Evolutionary conservation across 2,888 invertebrate species (phyloP), one percentile per base, ranked within the genome.

Genomic region (Malacosoma neustria): DNA sequence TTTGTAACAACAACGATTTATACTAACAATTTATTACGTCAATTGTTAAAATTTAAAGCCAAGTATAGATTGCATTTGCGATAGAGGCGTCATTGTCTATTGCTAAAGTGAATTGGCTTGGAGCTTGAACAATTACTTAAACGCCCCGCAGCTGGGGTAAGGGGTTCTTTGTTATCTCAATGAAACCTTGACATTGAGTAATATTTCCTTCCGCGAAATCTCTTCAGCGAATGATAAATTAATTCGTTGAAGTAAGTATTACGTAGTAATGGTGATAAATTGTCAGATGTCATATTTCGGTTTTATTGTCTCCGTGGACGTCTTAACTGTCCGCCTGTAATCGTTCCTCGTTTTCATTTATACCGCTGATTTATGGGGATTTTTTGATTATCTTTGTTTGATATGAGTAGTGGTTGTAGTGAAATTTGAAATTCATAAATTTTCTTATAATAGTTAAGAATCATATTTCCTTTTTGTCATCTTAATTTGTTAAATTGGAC

Each of bases 331-430:
- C 50, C 58, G 55, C 43, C 50, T 42, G 43, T 59, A 72, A 72
- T 73, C 69, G 68, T 51, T 57, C 60, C 57, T 62, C 68, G 71
- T 73, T 79, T 67, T 71, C 71, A 68, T 67, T 63, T 61, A 62
- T 57, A 54, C 51, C 58, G 52, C 63, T 69, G 64, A 76, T 80
- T 79, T 73, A 76, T 72, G 62, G 62, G 9, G 22, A 22, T 3
- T 22, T 3, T 22, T 22, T 22, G 22, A 22, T 22, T n/a, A n/a
- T n/a, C n/a, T n/a, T n/a, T n/a, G n/a, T n/a, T n/a, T n/a, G n/a
- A n/a, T n/a, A n/a, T n/a, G n/a, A n/a, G n/a, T n/a, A n/a, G n/a
- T n/a, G n/a, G n/a, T n/a, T n/a, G n/a, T n/a, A n/a, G n/a, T n/a
- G n/a, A n/a, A n/a, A n/a, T n/a, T n/a, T n/a, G n/a, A n/a, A n/a